Base-by-base conservation (phyloP, 2,797 vertebrate genomes). In the Megaceryle alcyon region DNA sequence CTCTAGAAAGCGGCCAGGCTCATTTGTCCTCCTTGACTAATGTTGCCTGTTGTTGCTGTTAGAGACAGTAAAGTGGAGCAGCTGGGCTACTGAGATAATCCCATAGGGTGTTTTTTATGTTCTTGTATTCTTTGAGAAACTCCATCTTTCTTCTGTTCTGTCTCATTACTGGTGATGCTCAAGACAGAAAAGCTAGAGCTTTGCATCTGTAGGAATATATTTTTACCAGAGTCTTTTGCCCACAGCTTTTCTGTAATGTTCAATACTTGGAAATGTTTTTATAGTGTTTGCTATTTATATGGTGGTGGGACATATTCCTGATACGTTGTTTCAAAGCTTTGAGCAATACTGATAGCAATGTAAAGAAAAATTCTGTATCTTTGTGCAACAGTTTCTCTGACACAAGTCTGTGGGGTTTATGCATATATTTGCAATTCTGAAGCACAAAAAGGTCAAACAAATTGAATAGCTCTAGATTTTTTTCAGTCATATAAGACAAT, bases 91-190 rank as follows among this genome's bases (percentile, higher is more conserved):
- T 9, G 72, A 70, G 86, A 65, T 85, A 80, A 68, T 26, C 44
- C 78, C 0, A 0, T 5, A 44, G 85, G 64, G 63, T 0, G 0
- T 16, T 51, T 31, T 21, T 77, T 15, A 6, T 35, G 3, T 48
- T 77, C 81, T 37, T 18, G 10, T 65, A 28, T 61, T 80, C 68
- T 46, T 78, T 21, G 28, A 72, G 28, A 68, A 86, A 28, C 21
- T 43, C 6, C 29, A 5, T 51, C 20, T 44, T 46, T 69, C 41
- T 83, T 80, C 20, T 23, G 39, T 77, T 51, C 31, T 71, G 35
- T 35, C 66, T 82, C 28, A 9, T 57, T 71, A 22, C 37, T 88
- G 75, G 17, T 82, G 54, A 49, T 80, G 20, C 21, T 68, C 19
- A 39, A 53, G 65, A 25, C 56, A 68, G 73, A 39, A 78, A 71